phyloP scores from a whole-genome alignment of 2,888 invertebrate genomes.

The Watsonalla binaria region DNA sequence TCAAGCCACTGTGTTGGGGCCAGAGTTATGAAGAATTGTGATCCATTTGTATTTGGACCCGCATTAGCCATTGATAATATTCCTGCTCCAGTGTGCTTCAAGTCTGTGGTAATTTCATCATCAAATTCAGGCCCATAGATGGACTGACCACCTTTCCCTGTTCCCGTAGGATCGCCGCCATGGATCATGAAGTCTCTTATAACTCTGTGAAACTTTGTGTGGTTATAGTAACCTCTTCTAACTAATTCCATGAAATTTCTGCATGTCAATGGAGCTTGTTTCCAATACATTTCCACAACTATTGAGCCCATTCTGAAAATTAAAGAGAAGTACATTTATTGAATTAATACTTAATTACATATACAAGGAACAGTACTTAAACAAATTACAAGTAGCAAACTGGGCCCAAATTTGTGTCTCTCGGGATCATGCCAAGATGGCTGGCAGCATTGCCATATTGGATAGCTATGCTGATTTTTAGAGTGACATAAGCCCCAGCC shows the following conservation, averaged over 20 bases:
- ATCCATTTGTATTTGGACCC: constrained; percentile 97
- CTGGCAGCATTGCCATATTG: too few species aligned
- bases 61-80: constrained; percentile 99
- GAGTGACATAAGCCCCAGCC: too few species aligned
- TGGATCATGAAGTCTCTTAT: constrained; percentile 96
- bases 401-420: too few species aligned
- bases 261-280: constrained; percentile 98
- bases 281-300: constrained; percentile 97
- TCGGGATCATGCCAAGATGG: too few species aligned
- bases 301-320: constrained; percentile 93
- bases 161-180: constrained; percentile 98
- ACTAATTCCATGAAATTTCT: constrained; percentile 97
- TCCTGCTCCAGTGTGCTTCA: constrained; percentile 96
- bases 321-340: too few species aligned
- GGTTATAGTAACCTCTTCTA: constrained; percentile 96
- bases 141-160: constrained; percentile 96
- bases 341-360: too few species aligned
- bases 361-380: too few species aligned
- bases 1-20: constrained; percentile 99
- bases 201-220: constrained; percentile 96
- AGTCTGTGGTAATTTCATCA: constrained; percentile 95
- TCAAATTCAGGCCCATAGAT: constrained; percentile 97
- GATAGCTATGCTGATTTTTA: too few species aligned
- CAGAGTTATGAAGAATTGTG: constrained; percentile 98
- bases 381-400: too few species aligned